A percentile compares a stretch with the other conserved stretches of the same genome.
These are phyloP conservation scores for Mormoops blainvillei DNA, from an alignment of 2,113 vertebrate species.

Conservation along the genomic window DNA sequence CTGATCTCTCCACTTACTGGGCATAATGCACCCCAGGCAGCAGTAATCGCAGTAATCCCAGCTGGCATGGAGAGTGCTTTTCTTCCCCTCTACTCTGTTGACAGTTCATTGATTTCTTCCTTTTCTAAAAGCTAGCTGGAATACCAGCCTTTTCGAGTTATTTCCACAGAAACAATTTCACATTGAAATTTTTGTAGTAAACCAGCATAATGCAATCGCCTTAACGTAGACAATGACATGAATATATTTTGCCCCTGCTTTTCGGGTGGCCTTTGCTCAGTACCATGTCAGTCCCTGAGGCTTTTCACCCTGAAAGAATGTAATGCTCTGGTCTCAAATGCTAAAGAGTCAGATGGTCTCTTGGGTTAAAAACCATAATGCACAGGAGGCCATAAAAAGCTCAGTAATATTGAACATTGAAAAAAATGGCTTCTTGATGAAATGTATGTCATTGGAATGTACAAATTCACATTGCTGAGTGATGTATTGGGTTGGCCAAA, in stretches of 20 bases:
- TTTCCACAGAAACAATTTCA: background rate
- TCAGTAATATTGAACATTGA: slow-evolving; percentile 8
- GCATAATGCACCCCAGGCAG: background rate
- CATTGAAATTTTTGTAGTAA: background rate
- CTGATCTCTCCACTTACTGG: background rate
- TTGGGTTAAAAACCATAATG: slow-evolving; percentile 37
- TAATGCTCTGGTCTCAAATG: background rate
- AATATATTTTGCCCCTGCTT: background rate
- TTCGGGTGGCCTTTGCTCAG: background rate
- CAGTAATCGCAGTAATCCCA: background rate
- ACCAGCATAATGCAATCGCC: background rate
- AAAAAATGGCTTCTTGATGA: slow-evolving; percentile 25
- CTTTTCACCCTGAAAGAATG: slow-evolving; percentile 22
- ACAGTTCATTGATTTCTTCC: background rate
- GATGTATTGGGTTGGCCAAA: background rate
- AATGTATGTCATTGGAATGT: background rate
- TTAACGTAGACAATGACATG: background rate
- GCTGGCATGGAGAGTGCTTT: background rate
- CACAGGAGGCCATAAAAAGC: slow-evolving; percentile 11
- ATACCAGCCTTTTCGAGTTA: background rate
- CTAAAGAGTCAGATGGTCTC: background rate
- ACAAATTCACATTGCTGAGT: background rate
- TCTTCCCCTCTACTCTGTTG: background rate
- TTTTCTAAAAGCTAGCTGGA: background rate
- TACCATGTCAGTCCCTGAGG: background rate